These are phyloP conservation scores for Scomber colias DNA, from an alignment of 2,113 vertebrate genomes.

Conservation along the genomic window DNA sequence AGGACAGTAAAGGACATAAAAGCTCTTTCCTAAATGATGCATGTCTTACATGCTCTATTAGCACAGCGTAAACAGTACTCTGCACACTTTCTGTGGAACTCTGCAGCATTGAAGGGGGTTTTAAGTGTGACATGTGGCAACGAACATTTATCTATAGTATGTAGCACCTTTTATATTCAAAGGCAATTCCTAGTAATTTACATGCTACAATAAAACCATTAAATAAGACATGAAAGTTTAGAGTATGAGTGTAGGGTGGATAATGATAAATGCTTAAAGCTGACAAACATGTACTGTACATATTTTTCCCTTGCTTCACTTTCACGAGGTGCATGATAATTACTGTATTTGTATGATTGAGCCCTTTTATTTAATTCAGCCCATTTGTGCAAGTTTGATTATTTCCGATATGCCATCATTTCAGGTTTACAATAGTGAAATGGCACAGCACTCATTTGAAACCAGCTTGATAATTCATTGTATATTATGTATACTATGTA, in stretches of 20 bases:
- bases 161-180: not conserved
- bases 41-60: slow-evolving; percentile 52
- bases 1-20: slow-evolving; percentile 8
- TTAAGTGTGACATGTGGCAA: not conserved
- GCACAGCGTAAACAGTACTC: slow-evolving; percentile 24
- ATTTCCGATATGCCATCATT: too few species aligned
- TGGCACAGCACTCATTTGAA: not conserved
- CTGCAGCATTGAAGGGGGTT: not conserved
- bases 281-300: too few species aligned
- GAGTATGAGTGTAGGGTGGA: not conserved
- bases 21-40: slow-evolving; percentile 60
- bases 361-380: too few species aligned
- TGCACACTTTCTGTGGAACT: slow-evolving; percentile 22
- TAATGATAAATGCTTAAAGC: not conserved
- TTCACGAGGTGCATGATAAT: too few species aligned
- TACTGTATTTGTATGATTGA: too few species aligned
- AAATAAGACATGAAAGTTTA: not conserved
- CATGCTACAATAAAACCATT: not conserved
- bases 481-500: not conserved
- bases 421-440: slow-evolving; percentile 11
- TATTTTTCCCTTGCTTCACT: too few species aligned
- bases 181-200: not conserved
- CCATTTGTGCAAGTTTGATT: too few species aligned
- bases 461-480: not conserved
- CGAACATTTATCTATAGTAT: not conserved